Evolutionary conservation across 64 coral and sea anemone genomes (phyloP), one percentile per base, ranked within the genome.

Genomic region (Montipora sp.): DNA sequence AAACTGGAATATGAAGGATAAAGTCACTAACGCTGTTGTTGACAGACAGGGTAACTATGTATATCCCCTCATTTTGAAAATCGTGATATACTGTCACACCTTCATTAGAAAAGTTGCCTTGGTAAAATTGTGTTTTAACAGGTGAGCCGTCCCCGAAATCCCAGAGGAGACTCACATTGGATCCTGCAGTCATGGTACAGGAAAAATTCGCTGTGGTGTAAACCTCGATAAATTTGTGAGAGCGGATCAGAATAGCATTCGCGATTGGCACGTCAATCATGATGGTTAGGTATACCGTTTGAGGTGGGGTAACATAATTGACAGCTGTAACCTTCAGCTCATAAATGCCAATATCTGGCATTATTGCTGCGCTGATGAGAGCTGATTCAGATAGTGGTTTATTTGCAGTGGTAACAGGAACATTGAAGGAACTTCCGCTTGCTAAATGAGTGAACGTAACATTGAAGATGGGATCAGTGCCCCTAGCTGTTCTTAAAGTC

Each of bases 1-100:
- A 76, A 23, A 94, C 55, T n/a, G 72, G 22, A 3, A 43, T 89
- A 16, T 5, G 76, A 5, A 78, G 53, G 15, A 59, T 88, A 76
- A 89, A 72, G 43, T 90, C 88, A 47, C 94, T 93, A 8, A 98
- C 83, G 24, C 90, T 93, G 68, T 98, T 98, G 75, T 95, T 92
- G 59, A 73, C 46, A 24, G 83, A 75, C 0, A 90, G 75, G 12
- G 65, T 70, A 73, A 96, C 71, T 20, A 44, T 47, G 58, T 79
- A 89, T 50, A 80, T 84, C 1, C 94, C 94, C 2, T 87, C 77
- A 5, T 78, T 48, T 15, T 5, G 5, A 69, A 80, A 98, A 9
- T 47, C 51, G 72, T 98, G 94, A 9, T 78, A 24, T 11, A 94
- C 74, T 3, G 73, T 88, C 49, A 70, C 74, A 13, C 93, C 96